A percentile compares a stretch with the other conserved stretches of the same genome.
These are phyloP conservation scores for Pentalonia nigronervosa DNA, from an alignment of 1,140 invertebrate genomes.

Conservation along the genomic window DNA sequence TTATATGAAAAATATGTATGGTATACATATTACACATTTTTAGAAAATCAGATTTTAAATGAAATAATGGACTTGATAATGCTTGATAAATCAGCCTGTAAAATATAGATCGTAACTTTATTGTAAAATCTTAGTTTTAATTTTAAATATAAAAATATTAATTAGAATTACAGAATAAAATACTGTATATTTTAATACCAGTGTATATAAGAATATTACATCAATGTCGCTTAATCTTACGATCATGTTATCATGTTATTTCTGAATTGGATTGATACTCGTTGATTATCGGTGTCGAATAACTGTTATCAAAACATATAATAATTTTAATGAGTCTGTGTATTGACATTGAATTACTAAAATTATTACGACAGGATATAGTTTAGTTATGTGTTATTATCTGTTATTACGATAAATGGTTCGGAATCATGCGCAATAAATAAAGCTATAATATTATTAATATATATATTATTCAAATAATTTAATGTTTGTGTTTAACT, in stretches of 20 bases:
- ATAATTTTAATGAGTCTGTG: neutral
- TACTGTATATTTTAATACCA: too few species aligned
- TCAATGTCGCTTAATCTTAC: too few species aligned
- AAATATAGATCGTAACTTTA: neutral
- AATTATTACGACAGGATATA: neutral
- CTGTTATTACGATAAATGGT: neutral
- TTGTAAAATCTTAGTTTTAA: neutral
- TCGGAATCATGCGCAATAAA: neutral
- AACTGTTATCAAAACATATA: neutral
- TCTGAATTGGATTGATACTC: too few species aligned
- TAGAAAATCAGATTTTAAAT: neutral
- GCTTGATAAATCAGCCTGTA: neutral
- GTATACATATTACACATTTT: neutral
- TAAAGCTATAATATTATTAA: neutral
- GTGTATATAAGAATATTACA: too few species aligned
- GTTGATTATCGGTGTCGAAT: too few species aligned
- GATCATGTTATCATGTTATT: too few species aligned
- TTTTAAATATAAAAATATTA: too few species aligned
- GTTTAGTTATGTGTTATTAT: neutral
- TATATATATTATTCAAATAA: slow-evolving; percentile 4
- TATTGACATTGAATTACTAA: neutral
- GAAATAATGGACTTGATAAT: neutral
- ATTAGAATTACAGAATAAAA: too few species aligned
- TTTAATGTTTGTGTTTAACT: neutral
- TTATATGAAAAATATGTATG: too few species aligned